These are phyloP conservation scores for Oceanodroma tethys DNA, from an alignment of 2,113 vertebrate species.

Conservation along the genomic window DNA sequence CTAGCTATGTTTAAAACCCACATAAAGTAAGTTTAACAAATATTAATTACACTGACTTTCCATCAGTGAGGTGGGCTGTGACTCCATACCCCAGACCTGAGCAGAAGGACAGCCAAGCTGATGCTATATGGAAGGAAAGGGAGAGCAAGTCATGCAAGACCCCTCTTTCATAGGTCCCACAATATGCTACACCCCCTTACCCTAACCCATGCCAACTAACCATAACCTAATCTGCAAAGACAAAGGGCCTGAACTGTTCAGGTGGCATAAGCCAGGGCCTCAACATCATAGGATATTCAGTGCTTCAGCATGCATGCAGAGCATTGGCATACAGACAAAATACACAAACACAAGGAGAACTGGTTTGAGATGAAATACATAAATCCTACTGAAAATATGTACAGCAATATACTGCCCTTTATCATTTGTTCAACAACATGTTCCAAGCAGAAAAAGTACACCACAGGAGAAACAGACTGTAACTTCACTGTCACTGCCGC, in stretches of 20 bases:
- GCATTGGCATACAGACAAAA: background rate
- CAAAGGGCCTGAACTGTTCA: background rate
- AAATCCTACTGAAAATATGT: background rate
- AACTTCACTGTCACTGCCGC: background rate
- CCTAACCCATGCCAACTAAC: background rate
- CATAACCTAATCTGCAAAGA: fast-evolving
- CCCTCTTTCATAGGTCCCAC: background rate
- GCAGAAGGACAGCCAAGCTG: background rate
- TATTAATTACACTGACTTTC: background rate
- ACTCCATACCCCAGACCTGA: background rate
- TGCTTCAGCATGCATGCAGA: background rate
- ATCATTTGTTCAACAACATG: background rate
- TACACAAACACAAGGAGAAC: background rate
- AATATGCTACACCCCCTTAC: background rate
- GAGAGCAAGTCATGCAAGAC: background rate
- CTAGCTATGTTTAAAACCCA: background rate
- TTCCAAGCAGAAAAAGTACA: background rate
- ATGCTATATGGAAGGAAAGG: background rate
- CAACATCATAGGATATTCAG: background rate
- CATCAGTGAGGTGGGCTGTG: background rate
- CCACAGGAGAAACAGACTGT: background rate
- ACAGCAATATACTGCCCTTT: background rate
- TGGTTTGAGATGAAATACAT: background rate
- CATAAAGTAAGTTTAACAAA: background rate
- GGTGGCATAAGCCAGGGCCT: background rate